phyloP scores from a whole-genome alignment of 2,888 invertebrate genomes.

The Pseudococcus longispinus region DNA sequence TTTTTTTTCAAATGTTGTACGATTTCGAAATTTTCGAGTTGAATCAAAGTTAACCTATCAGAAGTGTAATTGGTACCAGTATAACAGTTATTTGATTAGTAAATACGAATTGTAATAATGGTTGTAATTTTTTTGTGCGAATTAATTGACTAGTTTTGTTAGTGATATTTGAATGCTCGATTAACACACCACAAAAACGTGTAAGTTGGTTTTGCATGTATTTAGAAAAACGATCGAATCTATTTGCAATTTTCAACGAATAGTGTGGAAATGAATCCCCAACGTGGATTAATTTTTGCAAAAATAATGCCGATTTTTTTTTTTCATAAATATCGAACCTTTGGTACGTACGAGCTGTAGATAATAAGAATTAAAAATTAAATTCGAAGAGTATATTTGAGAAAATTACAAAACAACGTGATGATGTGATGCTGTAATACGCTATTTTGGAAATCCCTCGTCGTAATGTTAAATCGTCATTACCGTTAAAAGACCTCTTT shows the following conservation, averaged over 20 bases:
- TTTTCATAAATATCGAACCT: no score
- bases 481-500: conserved; percentile 52
- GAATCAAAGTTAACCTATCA: not conserved
- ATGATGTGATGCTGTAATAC: not conserved
- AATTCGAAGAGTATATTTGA: no score
- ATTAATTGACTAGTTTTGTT: not conserved
- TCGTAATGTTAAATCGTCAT: not conserved
- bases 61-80: not conserved
- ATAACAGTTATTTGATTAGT: not conserved
- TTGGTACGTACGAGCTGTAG: no score
- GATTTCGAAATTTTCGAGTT: not conserved
- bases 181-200: not conserved
- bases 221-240: not conserved
- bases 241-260: not conserved
- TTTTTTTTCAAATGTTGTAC: not conserved
- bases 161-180: not conserved
- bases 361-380: no score
- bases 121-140: not conserved
- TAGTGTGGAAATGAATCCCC: no score
- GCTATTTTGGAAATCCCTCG: conserved; percentile 47
- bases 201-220: not conserved
- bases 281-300: no score
- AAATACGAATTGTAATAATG: not conserved
- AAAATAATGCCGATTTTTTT: no score
- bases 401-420: not conserved